Evolutionary conservation across 2,888 invertebrate species (phyloP).

Genomic region (Mystacides longicornis): DNA sequence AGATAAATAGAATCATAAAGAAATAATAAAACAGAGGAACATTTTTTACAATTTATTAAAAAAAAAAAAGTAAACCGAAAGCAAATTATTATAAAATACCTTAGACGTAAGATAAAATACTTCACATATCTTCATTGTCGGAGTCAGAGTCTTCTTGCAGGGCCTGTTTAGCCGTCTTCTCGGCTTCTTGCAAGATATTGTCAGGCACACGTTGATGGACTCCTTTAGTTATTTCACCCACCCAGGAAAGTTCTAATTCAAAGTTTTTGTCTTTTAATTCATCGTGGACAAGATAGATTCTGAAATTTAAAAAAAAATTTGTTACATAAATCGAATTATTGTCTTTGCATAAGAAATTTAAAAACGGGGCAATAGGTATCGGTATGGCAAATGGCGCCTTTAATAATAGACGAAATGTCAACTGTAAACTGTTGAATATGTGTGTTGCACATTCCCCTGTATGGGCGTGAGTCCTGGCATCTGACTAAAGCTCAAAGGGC

Average conservation of each 20-base stretch:
- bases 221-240: conserved; percentile 74
- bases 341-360: no score
- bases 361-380: no score
- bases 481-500: no score
- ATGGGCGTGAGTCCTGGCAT: no score
- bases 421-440: no score
- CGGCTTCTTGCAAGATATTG: conserved; percentile 72
- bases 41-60: neutral
- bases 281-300: conserved; percentile 83
- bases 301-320: conserved; percentile 34
- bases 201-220: conserved; percentile 74
- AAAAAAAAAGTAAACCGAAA: neutral
- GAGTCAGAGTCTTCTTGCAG: conserved; percentile 81
- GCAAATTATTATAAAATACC: neutral
- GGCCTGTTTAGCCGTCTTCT: conserved; percentile 80
- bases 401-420: no score
- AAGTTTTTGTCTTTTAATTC: conserved; percentile 95
- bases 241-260: conserved; percentile 92
- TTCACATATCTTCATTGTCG: conserved; percentile 68
- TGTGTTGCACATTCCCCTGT: no score
- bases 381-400: no score
- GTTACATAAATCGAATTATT: no score
- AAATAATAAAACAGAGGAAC: neutral
- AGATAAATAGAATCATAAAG: no score
- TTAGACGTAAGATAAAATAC: conserved; percentile 1